Evolutionary conservation across 2,797 vertebrate species (phyloP).

Genomic region (Allobates femoralis): DNA sequence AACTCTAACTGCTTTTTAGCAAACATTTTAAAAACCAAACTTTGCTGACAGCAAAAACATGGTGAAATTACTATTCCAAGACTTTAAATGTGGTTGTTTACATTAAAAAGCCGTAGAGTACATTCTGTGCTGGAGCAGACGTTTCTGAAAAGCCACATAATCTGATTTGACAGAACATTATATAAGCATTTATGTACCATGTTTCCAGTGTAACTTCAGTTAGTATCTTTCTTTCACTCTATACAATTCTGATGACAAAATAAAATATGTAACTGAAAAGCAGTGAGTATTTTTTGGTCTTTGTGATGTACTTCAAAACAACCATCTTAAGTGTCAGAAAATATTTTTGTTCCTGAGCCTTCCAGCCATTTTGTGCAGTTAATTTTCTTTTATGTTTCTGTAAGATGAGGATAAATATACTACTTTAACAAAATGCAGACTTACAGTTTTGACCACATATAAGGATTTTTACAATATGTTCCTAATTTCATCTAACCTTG

Average conservation of each 20-base stretch:
- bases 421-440: not conserved
- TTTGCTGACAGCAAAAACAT: not conserved
- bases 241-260: slow-evolving; percentile 36
- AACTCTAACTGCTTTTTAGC: not conserved
- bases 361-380: not conserved
- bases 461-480: not conserved
- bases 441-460: not conserved
- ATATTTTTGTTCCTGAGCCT: slow-evolving; percentile 8
- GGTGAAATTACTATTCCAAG: slow-evolving; percentile 8
- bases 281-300: not conserved
- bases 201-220: slow-evolving; percentile 5
- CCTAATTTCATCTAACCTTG: not conserved
- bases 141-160: slow-evolving; percentile 24
- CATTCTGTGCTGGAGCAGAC: slow-evolving; percentile 20
- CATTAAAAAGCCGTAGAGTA: slow-evolving; percentile 7
- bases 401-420: not conserved
- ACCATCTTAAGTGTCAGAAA: slow-evolving; percentile 28
- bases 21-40: not conserved
- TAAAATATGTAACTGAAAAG: slow-evolving; percentile 6
- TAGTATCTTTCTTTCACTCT: slow-evolving; percentile 3
- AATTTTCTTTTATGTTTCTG: not conserved
- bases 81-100: slow-evolving; percentile 21
- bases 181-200: slow-evolving; percentile 31
- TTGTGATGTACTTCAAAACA: slow-evolving; percentile 21
- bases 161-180: slow-evolving; percentile 27